Evolutionary conservation across 1,140 invertebrate genomes (phyloP).

Genomic region (Pollicipes pollicipes): DNA sequence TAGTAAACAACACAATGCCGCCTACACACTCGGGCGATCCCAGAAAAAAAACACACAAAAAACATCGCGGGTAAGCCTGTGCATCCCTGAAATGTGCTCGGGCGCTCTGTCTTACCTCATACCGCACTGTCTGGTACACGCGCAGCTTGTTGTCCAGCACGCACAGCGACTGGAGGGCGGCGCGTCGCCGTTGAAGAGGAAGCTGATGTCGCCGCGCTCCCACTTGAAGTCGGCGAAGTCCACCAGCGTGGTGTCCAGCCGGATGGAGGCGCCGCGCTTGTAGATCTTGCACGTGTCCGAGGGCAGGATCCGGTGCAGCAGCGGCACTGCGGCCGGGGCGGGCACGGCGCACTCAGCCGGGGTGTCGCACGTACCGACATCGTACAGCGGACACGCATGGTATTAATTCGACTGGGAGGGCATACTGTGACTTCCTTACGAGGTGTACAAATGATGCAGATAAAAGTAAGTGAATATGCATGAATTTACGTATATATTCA

Average conservation of each 20-base stretch:
- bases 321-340: constrained; percentile 49
- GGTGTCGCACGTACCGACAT: not conserved
- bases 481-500: no score
- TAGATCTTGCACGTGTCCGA: constrained; percentile 93
- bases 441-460: no score
- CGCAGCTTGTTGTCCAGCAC: constrained; percentile 84
- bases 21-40: no score
- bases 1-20: no score
- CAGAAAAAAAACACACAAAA: no score
- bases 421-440: no score
- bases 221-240: constrained; percentile 88
- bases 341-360: not conserved
- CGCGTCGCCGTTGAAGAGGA: constrained; percentile 81
- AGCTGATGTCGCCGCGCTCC: constrained; percentile 91
- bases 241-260: constrained; percentile 86
- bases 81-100: no score
- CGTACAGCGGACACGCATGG: not conserved
- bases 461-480: no score
- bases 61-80: no score
- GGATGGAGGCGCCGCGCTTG: constrained; percentile 68
- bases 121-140: constrained; percentile 70
- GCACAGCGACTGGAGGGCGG: constrained; percentile 51
- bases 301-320: constrained; percentile 87
- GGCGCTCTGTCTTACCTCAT: constrained; percentile 35
- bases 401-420: no score